Evolutionary conservation across 2,113 vertebrate species (phyloP), one percentile per base, ranked within the genome.

Genomic region (Zosterops japonicus): DNA sequence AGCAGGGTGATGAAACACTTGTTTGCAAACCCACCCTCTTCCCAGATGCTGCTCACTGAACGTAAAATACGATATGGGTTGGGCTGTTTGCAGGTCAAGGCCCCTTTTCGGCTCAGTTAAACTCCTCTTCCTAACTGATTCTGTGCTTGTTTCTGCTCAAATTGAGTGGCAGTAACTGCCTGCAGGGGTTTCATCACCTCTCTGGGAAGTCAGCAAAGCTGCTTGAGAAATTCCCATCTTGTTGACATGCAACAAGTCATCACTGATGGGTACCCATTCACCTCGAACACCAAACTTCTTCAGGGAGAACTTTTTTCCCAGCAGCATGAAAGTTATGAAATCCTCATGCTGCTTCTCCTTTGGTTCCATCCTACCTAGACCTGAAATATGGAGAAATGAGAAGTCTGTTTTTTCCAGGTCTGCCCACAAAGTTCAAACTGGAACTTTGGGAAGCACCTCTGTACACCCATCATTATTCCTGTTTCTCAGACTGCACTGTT

Each of bases 331-430:
- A 68, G 17, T 22, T 50, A 69, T 92, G 60, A 88, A 90, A 60
- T 97, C 94, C 77, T 97, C 93, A 87, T 81, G 94, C 97, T 97
- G 91, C 93, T 97, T 95, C 65, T 97, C 95, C 69, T 83, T 81
- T 35, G 95, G 83, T 56, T 98, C 97, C 98, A 98, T 90, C 33
- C 55, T 98, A 90, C 93, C 91, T 36, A 96, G 92, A 94, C 94
- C 94, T 56, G 14, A 83, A 91, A 70, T 28, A 60, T 0, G 3
- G 28, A 80, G 12, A 89, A 88, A 82, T 31, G 7, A 12, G 39
- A 87, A 23, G 47, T 57, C 36, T 72, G 14, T 21, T 17, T 28
- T 57, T 71, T 36, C 42, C 46, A 75, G 52, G 24, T 70, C 46
- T 71, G 39, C 27, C 44, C 47, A 44, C 28, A 46, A 63, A 44